These are phyloP conservation scores for Oxyscelio sp. DNA, from an alignment of 2,888 invertebrate genomes.

Conservation along the genomic window DNA sequence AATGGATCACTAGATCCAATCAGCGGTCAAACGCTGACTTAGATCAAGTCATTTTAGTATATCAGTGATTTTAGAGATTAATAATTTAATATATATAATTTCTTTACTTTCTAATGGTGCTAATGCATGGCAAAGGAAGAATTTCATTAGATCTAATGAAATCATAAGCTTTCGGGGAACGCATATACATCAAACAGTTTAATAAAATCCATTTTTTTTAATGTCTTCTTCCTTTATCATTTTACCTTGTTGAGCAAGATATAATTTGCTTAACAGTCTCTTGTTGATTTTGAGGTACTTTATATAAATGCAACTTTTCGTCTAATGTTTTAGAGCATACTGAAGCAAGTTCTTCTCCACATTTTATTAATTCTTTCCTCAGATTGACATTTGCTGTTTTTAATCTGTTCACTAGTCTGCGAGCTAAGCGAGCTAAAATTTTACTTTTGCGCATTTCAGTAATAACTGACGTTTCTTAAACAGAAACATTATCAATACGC, in stretches of 20 bases:
- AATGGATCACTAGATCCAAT: no score
- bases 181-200: slow-evolving; percentile 1
- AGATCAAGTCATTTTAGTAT: no score
- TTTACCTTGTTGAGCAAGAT: background rate
- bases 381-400: background rate
- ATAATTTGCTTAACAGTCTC: background rate
- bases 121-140: no score
- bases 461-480: no score
- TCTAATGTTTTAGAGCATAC: background rate
- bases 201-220: background rate
- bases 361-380: background rate
- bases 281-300: background rate
- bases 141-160: background rate
- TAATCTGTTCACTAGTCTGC: background rate
- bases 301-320: background rate
- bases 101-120: no score
- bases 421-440: background rate
- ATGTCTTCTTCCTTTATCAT: background rate
- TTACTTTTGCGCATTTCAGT: no score
- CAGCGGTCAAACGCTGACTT: no score
- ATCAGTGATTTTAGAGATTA: no score
- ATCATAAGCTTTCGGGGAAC: background rate
- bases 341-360: background rate
- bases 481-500: no score
- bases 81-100: no score